phyloP scores from a whole-genome alignment of 1,140 invertebrate species.

The Hetaerina americana region DNA sequence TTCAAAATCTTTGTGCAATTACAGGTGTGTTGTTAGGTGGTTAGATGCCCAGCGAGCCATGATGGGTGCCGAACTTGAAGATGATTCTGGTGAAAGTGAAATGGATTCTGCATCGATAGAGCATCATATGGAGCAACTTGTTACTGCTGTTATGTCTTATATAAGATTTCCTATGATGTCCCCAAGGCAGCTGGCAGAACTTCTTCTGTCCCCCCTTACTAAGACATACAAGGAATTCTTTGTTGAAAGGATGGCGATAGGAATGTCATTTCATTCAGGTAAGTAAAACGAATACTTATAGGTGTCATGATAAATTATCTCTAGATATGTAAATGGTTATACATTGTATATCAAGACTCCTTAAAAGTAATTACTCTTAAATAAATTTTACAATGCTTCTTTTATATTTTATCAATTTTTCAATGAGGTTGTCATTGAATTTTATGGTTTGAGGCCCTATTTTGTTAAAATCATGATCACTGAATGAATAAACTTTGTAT shows the following conservation, averaged over 20 bases:
- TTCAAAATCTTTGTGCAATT: too few species aligned
- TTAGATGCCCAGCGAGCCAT: slow-evolving; percentile 44
- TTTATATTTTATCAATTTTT: too few species aligned
- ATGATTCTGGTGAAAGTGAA: slow-evolving; percentile 7
- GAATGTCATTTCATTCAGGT: slow-evolving; percentile 78
- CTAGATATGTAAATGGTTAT: background rate
- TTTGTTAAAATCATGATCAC: too few species aligned
- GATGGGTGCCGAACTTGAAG: slow-evolving; percentile 29
- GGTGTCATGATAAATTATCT: too few species aligned
- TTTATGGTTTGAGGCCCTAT: too few species aligned
- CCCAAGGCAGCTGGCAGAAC: slow-evolving; percentile 62
- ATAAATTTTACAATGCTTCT: background rate
- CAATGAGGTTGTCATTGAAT: too few species aligned
- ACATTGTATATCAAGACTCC: background rate
- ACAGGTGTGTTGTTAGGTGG: slow-evolving; percentile 60
- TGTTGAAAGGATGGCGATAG: slow-evolving; percentile 72
- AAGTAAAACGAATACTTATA: slow-evolving; percentile 5
- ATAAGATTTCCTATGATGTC: slow-evolving; percentile 90
- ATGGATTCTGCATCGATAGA: slow-evolving; percentile 24
- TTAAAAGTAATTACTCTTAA: background rate
- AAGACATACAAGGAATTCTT: slow-evolving; percentile 78
- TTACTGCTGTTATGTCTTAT: slow-evolving; percentile 57
- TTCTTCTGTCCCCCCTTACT: slow-evolving; percentile 61
- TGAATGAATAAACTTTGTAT: too few species aligned
- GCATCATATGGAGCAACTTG: slow-evolving; percentile 46